Percentiles rank a stretch among this genome's conserved stretches.
These are phyloP conservation scores for Chloropsis hardwickii DNA, from an alignment of 2,113 vertebrate species.

Conservation along the genomic window DNA sequence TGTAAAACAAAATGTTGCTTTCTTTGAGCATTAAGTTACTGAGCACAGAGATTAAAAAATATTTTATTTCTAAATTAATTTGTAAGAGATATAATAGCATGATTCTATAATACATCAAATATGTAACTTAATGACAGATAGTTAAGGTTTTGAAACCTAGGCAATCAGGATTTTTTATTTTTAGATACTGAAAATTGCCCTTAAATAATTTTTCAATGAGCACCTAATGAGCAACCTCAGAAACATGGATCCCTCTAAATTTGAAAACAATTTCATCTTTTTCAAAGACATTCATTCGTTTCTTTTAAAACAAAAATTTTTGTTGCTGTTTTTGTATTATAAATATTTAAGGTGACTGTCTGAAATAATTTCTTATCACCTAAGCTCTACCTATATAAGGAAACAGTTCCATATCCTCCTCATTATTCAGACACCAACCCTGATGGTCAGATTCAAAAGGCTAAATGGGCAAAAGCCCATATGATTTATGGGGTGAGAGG, in stretches of 20 bases:
- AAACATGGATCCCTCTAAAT: neutral
- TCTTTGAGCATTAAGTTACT: constrained; percentile 31
- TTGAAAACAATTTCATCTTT: neutral
- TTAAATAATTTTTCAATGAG: neutral
- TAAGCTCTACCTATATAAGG: neutral
- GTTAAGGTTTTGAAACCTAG: neutral
- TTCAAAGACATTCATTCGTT: neutral
- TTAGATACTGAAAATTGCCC: neutral
- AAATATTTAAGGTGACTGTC: neutral
- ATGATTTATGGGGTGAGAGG: neutral
- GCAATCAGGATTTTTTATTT: neutral
- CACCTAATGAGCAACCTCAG: neutral
- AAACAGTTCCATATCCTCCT: neutral
- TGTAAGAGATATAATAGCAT: neutral
- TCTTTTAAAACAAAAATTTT: neutral
- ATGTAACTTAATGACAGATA: neutral
- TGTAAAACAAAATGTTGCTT: neutral
- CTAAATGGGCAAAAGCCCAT: neutral
- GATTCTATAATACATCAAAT: neutral
- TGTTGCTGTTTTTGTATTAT: neutral
- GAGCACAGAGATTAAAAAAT: neutral
- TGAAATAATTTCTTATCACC: neutral
- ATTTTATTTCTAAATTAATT: neutral
- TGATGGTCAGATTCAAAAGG: neutral
- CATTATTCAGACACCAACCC: neutral